A percentile compares a stretch with the other conserved stretches of the same genome.
Conservation (phyloP, 2,888 invertebrate genomes). For the Ennomos fuscantarius region DNA sequence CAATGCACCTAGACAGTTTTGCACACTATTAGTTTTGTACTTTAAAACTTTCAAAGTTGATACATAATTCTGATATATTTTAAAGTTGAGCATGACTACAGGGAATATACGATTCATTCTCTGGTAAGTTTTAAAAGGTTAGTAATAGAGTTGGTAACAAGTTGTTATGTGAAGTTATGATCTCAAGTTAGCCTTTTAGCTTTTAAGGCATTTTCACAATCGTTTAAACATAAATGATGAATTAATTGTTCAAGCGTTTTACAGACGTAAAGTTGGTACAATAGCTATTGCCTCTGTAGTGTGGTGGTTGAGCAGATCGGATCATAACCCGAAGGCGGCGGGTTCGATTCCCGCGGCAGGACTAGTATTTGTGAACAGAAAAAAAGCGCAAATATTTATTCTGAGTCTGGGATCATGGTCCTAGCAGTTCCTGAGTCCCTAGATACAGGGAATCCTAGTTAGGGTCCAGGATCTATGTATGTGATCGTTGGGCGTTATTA, state of each 20-base stretch:
- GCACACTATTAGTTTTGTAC: conserved; percentile 61
- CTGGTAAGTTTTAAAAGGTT: conserved; percentile 32
- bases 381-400: no score
- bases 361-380: no score
- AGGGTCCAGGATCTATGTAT: no score
- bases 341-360: no score
- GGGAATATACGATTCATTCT: conserved; percentile 34
- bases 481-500: no score
- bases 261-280: not conserved
- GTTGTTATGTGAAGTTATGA: conserved; percentile 23
- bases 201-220: conserved; percentile 21
- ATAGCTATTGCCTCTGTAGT: not conserved
- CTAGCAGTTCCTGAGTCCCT: no score
- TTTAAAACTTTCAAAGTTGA: conserved; percentile 44
- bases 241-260: conserved; percentile 19
- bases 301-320: no score
- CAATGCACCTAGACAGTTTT: conserved; percentile 56
- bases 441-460: no score
- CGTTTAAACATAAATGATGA: conserved; percentile 5
- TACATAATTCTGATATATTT: conserved; percentile 40
- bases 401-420: no score
- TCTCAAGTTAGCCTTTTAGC: conserved; percentile 17
- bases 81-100: conserved; percentile 21
- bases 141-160: conserved; percentile 29
- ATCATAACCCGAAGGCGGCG: no score